A percentile compares a stretch with the other conserved stretches of the same genome.
Conservation (phyloP, 2,797 vertebrate species). For the Thripadectes ignobilis region DNA sequence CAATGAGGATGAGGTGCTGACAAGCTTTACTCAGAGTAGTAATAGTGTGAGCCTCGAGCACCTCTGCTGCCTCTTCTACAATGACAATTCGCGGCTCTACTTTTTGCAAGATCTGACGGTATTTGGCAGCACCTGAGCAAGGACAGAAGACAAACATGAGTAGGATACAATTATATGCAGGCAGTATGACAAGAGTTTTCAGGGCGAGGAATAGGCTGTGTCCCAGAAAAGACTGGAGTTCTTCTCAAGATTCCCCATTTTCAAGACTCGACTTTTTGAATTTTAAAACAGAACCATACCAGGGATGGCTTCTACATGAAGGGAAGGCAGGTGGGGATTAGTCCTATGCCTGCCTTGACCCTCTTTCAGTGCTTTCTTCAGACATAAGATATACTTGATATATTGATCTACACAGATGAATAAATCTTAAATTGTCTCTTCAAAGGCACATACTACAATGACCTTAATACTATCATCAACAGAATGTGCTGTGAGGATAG, state of each 20-base stretch:
- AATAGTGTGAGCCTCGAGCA: constrained; percentile 93
- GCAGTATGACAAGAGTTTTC: not conserved
- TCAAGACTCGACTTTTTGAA: not conserved
- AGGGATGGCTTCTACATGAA: not conserved
- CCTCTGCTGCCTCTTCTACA: constrained; percentile 94
- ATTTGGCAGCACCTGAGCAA: constrained; percentile 88
- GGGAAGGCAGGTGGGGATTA: not conserved
- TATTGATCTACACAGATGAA: not conserved
- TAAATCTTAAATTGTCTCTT: not conserved
- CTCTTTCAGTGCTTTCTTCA: not conserved
- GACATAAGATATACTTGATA: not conserved
- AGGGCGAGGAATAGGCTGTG: not conserved
- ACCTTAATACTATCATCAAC: not conserved
- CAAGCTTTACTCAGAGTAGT: constrained; percentile 88
- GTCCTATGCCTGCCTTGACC: not conserved
- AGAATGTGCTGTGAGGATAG: not conserved
- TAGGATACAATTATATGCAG: not conserved
- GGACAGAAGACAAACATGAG: not conserved
- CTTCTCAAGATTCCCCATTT: not conserved
- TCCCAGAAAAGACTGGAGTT: not conserved
- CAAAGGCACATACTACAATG: not conserved
- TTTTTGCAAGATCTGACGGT: constrained; percentile 84
- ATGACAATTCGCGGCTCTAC: constrained; percentile 85
- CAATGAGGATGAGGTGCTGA: constrained; percentile 94
- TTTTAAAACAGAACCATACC: not conserved